Base-by-base conservation (phyloP, 2,888 invertebrate genomes). In the Andrena fulva region DNA sequence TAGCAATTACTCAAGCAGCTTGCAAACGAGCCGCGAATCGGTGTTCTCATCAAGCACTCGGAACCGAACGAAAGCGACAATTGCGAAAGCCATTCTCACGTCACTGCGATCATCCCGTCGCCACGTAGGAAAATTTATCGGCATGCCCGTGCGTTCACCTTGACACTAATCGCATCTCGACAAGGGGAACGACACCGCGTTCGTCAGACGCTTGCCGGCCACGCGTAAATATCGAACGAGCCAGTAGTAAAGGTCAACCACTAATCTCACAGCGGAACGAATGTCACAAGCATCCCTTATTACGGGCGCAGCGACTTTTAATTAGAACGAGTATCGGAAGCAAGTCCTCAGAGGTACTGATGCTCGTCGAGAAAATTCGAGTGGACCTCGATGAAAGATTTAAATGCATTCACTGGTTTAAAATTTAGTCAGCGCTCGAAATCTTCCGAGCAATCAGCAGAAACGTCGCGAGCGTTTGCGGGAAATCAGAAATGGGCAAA, bases 111-210 rank as follows among this genome's bases (percentile, higher is more conserved):
- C 77, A 29, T 29, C 59, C 48, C 48, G 48, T 62, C 52, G 56
- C 42, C 66, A 50, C 68, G 63, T 67, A 29, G 56, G 56, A 66
- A 62, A 77, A 83, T 78, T 74, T 73, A 82, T 69, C 62, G 70
- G 42, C 60, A 50, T 60, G 52, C 24, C 71, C 35, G 27, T 79
- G 33, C 78, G 79, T 79, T 82, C 71, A 35, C 59, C 69, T 42
- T 72, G 71, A 66, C 74, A 27, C 74, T 74, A 75, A 78, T 83
- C 70, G 67, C 68, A 60, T 2, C 29, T 35, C 27, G 35, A 10
- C 29, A 24, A 24, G 31, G 27, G 54, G 59, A 77, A 59, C 20
- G 71, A 66, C 59, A 64, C 42, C 10, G 63, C 20, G 20, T 10
- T 54, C 42, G 29, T 52, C 60, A 12, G 50, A 69, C 29, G 24